phyloP scores from a whole-genome alignment of 2,888 invertebrate genomes.

The Rhogogaster chlorosoma region DNA sequence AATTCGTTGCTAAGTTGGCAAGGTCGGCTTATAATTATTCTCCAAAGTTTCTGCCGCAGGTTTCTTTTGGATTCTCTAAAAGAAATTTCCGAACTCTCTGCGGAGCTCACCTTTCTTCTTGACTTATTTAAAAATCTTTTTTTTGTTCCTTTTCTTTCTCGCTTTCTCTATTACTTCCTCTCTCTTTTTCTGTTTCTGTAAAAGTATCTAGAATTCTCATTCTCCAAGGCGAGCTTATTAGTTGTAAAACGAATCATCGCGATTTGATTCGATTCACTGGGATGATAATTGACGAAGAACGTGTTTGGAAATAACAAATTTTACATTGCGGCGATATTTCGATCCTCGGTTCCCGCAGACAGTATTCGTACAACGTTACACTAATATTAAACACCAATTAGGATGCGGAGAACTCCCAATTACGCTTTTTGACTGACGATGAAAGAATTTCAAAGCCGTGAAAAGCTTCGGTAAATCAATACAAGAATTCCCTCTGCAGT shows the following conservation, averaged over 20 bases:
- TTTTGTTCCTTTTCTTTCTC: background rate
- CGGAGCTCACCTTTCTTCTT: background rate
- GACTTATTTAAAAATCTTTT: background rate
- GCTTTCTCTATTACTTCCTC: background rate
- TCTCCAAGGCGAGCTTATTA: background rate
- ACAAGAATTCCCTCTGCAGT: background rate
- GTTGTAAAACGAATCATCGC: background rate
- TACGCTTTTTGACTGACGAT: background rate
- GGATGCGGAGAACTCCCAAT: background rate
- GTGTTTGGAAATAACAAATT: slow-evolving; percentile 30
- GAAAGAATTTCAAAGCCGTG: background rate
- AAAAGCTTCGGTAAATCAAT: background rate
- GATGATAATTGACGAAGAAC: slow-evolving; percentile 1
- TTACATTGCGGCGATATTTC: slow-evolving; percentile 2
- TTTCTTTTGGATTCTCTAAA: slow-evolving; percentile 20
- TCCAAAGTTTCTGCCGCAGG: background rate
- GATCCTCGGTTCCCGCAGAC: background rate
- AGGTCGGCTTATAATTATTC: slow-evolving; percentile 33
- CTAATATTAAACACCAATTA: slow-evolving; percentile 24
- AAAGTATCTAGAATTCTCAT: background rate
- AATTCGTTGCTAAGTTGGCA: slow-evolving; percentile 8
- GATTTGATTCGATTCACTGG: background rate
- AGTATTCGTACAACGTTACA: slow-evolving; percentile 11
- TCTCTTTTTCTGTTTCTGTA: background rate
- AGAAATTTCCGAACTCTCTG: background rate